Base-by-base conservation (phyloP, 2,797 vertebrate genomes). In the Okamejei kenojei region DNA sequence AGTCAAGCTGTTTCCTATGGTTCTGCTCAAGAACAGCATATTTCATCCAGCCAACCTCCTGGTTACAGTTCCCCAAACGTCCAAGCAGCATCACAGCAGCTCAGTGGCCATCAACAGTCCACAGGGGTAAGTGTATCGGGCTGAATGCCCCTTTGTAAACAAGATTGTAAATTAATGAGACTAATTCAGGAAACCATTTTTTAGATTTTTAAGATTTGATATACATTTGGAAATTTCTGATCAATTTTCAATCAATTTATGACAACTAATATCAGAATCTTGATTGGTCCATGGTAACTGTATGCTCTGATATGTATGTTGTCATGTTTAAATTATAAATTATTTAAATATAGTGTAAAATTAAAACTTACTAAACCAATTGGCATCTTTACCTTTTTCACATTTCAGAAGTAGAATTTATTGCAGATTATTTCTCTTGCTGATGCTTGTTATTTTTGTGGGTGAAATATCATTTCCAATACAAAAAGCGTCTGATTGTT, bases 1-100 rank as follows among this genome's bases (percentile, higher is more conserved):
- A 96, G 96, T 95, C 97, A 97, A 95, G 95, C 96, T 82, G 97
- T 98, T 96, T 98, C 98, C 0, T 99, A 98, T 94, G 97, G 97
- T 93, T 97, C 98, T 94, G 97, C 97, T 71, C 96, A 97, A 0
- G 97, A 97, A 93, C 98, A 97, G 94, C 93, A 96, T 74, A 95
- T 96, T 94, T 95, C 96, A 86, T 95, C 95, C 94, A 94, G 95
- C 92, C 94, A 95, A 84, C 94, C 95, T 77, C 95, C 96, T 88
- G 96, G 96, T 0, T 98, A 97, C 93, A 94, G 96, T 80, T 95
- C 97, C 90, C 93, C 97, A 73, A 94, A 93, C 92, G 95, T 95
- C 93, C 95, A 95, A 92, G 95, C 95, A n/a, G 38, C 71, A 76
- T 73, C 65, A 15, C 97, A 97, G 19, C 95, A 96, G n/a, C 96